phyloP scores from a whole-genome alignment of 2,888 invertebrate genomes.

The Sacculina carcini region DNA sequence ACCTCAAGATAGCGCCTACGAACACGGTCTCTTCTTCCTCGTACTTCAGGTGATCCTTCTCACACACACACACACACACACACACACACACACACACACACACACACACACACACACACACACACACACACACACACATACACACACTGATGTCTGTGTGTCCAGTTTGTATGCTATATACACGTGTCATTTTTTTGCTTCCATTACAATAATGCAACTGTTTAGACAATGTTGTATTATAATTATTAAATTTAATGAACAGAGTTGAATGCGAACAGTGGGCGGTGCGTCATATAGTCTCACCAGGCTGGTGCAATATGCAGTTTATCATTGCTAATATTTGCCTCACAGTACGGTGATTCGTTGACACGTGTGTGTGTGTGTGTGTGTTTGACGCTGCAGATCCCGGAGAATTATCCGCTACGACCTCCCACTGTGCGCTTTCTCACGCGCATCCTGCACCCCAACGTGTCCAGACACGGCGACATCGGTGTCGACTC shows the following conservation, averaged over 20 bases:
- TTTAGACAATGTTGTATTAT: too few relatives aligned
- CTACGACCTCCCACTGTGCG: constrained; percentile 72
- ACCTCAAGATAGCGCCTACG: constrained; percentile 73
- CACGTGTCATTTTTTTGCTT: too few relatives aligned
- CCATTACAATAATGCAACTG: too few relatives aligned
- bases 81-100: too few relatives aligned
- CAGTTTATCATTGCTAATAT: background rate
- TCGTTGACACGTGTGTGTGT: constrained; percentile 1
- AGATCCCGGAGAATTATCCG: constrained; percentile 35
- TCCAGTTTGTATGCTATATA: too few relatives aligned
- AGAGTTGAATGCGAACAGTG: too few relatives aligned
- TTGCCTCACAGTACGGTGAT: background rate
- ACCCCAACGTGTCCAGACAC: constrained; percentile 81
- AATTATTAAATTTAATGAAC: too few relatives aligned
- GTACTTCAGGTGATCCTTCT: constrained; percentile 51
- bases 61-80: background rate
- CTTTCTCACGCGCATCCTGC: constrained; percentile 73
- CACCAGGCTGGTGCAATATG: too few relatives aligned
- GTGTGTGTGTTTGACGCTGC: background rate
- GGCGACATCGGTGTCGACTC: constrained; percentile 88
- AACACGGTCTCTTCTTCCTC: constrained; percentile 72
- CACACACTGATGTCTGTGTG: too few relatives aligned
- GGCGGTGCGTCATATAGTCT: too few relatives aligned
- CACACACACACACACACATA: too few relatives aligned
- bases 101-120: too few relatives aligned